phyloP scores from a whole-genome alignment of 2,888 invertebrate genomes.

The Mesochorus sp. region DNA sequence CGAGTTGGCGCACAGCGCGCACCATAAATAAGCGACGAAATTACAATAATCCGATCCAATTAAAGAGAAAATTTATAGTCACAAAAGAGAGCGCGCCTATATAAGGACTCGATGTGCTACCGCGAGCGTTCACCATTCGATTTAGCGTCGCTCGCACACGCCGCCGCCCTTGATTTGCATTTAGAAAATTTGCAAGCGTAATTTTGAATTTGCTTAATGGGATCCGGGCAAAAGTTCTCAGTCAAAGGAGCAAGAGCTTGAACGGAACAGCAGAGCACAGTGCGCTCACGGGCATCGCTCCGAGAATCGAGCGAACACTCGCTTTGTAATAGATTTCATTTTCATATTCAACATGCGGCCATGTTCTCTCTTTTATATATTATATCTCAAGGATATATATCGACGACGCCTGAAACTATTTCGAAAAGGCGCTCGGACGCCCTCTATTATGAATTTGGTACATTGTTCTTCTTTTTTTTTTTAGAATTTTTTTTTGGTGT shows the following conservation, averaged over 20 bases:
- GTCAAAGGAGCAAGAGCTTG: conserved; percentile 9
- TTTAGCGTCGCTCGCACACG: conserved; percentile 35
- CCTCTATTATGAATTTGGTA: conserved; percentile 74
- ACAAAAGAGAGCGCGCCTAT: conserved; percentile 67
- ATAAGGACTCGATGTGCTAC: conserved; percentile 1
- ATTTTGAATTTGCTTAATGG: conserved; percentile 76
- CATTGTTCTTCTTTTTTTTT: conserved; percentile 61
- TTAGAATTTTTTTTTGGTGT: conserved; percentile 8
- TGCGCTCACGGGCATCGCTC: conserved; percentile 27
- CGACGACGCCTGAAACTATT: conserved; percentile 41
- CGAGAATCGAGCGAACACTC: conserved; percentile 16
- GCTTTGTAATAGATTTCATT: conserved; percentile 73
- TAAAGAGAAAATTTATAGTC: conserved; percentile 79
- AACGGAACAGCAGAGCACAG: conserved; percentile 32
- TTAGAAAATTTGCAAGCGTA: conserved; percentile 78
- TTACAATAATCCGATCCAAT: conserved; percentile 81
- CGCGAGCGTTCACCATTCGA: conserved; percentile 38
- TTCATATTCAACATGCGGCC: conserved; percentile 69
- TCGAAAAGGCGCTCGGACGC: conserved; percentile 68
- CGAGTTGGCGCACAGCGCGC: conserved; percentile 25
- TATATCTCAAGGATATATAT: conserved; percentile 31
- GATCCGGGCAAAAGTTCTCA: conserved; percentile 46
- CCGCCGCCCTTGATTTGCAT: conserved; percentile 73
- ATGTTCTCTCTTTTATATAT: conserved; percentile 32
- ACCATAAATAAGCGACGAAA: conserved; percentile 78